Conservation (phyloP, 2,113 vertebrate species). For the Platysteira castanea region DNA sequence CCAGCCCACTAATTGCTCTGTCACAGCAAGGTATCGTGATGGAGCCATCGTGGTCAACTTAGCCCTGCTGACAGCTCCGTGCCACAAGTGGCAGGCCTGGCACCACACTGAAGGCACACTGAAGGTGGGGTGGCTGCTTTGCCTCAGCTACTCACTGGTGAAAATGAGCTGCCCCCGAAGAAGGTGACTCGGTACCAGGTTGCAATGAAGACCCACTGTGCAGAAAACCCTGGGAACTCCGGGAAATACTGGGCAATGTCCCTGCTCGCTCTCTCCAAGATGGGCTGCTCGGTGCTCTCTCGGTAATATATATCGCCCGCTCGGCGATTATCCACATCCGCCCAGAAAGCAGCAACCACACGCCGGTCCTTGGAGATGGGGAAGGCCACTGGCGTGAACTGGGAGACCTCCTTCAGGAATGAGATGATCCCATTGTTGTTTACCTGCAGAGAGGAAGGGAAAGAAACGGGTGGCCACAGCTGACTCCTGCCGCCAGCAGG, state of each 20-base stretch:
- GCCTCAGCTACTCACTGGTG: slow-evolving; percentile 81
- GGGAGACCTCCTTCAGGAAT: slow-evolving; percentile 95
- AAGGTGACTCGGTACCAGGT: slow-evolving; percentile 95
- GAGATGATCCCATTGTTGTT: slow-evolving; percentile 98
- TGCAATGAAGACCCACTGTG: slow-evolving; percentile 87
- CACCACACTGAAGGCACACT: background rate
- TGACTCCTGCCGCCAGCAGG: background rate
- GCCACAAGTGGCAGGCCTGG: rapidly evolving
- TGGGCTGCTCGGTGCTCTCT: slow-evolving; percentile 79
- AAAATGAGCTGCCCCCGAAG: slow-evolving; percentile 87
- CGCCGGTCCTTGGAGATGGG: slow-evolving; percentile 95
- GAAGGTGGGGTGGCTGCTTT: background rate
- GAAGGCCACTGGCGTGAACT: slow-evolving; percentile 95
- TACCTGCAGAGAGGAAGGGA: slow-evolving; percentile 72
- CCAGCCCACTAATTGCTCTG: background rate
- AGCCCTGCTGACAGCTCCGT: rapidly evolving
- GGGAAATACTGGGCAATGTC: slow-evolving; percentile 86
- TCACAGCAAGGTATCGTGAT: rapidly evolving
- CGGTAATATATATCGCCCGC: slow-evolving; percentile 88
- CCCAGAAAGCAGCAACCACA: slow-evolving; percentile 96
- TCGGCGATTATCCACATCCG: slow-evolving; percentile 92
- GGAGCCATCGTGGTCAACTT: rapidly evolving
- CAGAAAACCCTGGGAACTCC: slow-evolving; percentile 80
- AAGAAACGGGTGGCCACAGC: background rate
- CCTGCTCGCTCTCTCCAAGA: slow-evolving; percentile 76